Base-by-base conservation (phyloP, 2,797 vertebrate genomes). In the Rhabdomys pumilio region DNA sequence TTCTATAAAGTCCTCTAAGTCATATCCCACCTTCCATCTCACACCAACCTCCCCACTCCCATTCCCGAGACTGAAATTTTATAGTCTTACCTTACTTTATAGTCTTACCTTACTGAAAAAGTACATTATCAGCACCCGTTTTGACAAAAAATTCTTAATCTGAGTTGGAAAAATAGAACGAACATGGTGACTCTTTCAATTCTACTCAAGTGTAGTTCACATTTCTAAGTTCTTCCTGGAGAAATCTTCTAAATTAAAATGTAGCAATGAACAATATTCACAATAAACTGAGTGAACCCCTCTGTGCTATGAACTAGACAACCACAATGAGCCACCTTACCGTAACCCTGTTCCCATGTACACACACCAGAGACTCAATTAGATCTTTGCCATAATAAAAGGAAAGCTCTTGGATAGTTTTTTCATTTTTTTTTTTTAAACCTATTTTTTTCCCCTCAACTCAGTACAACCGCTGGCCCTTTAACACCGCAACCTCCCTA, bases 21-120 rank as follows among this genome's bases (percentile, higher is more conserved):
- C 77, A 97, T 83, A 94, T 80, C 53, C 50, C 47, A 20, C 10
- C 41, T 0, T 0, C 93, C 77, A 59, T 95, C 34, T 63, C 94
- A 47, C 82, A 90, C 75, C 75, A 55, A 47, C 89, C 89, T 95
- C 19, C 38, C 77, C 69, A n/a, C 19, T 1, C 6, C 10, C 2
- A 80, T 38, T 53, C 15, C 89, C 57, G 89, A 87, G 1, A 57
- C 53, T 94, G 38, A 55, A 41, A 79, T 34, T 6, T 90, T 3
- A 69, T 73, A 93, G 84, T 55, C 99, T 99, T 99, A 99, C 99
- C 99, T 99, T 99, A 98, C 99, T 99, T 90, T 3, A 69, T 73
- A 93, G 84, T 55, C 99, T 99, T 99, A 99, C 99, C 99, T 99
- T 99, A 98, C 99, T 99, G 98, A 99, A 99, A 98, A 99, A 99